phyloP scores from a whole-genome alignment of 2,113 vertebrate species.

The Pagrus major region DNA sequence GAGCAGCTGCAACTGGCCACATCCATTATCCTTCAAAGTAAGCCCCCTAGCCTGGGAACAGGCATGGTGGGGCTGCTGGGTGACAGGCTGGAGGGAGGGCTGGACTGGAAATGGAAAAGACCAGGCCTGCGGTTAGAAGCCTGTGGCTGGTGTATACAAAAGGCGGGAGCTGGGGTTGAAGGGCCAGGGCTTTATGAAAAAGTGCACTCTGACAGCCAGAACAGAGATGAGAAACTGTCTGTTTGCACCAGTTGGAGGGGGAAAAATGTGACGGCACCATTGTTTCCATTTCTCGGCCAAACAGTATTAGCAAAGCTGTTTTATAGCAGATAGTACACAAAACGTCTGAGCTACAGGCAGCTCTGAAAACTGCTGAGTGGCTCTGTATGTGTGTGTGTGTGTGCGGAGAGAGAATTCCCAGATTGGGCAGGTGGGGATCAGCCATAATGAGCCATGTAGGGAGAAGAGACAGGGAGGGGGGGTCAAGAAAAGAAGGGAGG shows the following conservation, averaged over 20 bases:
- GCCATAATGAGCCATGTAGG: constrained; percentile 78
- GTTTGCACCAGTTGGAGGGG: constrained; percentile 55
- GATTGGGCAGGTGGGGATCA: constrained; percentile 76
- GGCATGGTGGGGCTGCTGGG: constrained; percentile 35
- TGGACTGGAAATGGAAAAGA: constrained; percentile 57
- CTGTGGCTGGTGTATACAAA: constrained; percentile 50
- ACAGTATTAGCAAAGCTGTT: constrained; percentile 79
- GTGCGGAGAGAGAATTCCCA: constrained; percentile 56
- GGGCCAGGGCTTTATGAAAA: constrained; percentile 51
- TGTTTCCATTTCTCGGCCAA: constrained; percentile 74
- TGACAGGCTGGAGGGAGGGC: constrained; percentile 56
- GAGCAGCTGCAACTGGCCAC: constrained; percentile 77
- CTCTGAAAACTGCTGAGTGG: constrained; percentile 76
- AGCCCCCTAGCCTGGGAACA: constrained; percentile 54
- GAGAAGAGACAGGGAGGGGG: constrained; percentile 25
- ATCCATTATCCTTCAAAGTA: constrained; percentile 82
- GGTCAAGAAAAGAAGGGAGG: constrained; percentile 14
- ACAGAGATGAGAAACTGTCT: constrained; percentile 63
- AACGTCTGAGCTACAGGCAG: constrained; percentile 68
- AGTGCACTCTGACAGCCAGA: constrained; percentile 45
- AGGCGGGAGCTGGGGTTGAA: constrained; percentile 29
- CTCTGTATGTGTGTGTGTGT: constrained; percentile 32
- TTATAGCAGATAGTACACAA: constrained; percentile 76
- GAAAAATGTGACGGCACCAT: constrained; percentile 58
- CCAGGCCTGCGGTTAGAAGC: constrained; percentile 51